Percentiles rank a stretch among this genome's conserved stretches.
Conservation (phyloP, 1,140 invertebrate genomes). For the Capitella teleta region DNA sequence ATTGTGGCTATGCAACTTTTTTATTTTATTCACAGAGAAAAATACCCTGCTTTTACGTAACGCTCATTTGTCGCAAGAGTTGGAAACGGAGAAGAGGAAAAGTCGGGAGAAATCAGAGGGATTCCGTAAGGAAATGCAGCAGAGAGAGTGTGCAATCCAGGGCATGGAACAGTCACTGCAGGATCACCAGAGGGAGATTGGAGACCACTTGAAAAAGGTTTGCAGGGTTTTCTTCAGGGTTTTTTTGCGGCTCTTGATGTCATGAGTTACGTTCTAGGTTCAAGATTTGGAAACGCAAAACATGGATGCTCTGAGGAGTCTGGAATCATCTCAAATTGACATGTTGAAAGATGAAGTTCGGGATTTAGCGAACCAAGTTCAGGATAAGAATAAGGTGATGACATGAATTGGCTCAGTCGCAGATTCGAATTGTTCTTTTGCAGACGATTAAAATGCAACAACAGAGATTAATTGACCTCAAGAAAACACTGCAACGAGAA, state of each 20-base stretch:
- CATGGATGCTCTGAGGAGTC: constrained; percentile 2
- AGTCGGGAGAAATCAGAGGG: constrained; percentile 46
- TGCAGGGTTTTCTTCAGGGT: background rate
- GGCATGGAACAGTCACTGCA: constrained; percentile 37
- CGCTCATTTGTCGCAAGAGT: constrained; percentile 69
- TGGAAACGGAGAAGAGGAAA: constrained; percentile 47
- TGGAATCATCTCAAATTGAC: constrained; percentile 39
- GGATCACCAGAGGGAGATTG: constrained; percentile 14
- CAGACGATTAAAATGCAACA: constrained; percentile 79
- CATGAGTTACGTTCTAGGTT: constrained; percentile 7
- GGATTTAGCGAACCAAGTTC: constrained; percentile 61
- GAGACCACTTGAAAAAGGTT: constrained; percentile 10
- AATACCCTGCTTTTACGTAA: constrained; percentile 64
- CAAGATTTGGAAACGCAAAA: background rate
- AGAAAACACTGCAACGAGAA: constrained; percentile 79
- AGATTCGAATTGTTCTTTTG: constrained; percentile 22
- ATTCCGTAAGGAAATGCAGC: constrained; percentile 11
- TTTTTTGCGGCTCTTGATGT: constrained; percentile 4
- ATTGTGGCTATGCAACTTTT: background rate
- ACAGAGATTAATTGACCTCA: constrained; percentile 73
- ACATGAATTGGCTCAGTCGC: background rate
- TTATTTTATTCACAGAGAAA: constrained; percentile 50
- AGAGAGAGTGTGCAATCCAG: constrained; percentile 8
- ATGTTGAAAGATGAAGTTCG: constrained; percentile 51
- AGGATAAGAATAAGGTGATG: constrained; percentile 63